Evolutionary conservation across 2,888 invertebrate genomes (phyloP).

Genomic region (Hypolimnas misippus): DNA sequence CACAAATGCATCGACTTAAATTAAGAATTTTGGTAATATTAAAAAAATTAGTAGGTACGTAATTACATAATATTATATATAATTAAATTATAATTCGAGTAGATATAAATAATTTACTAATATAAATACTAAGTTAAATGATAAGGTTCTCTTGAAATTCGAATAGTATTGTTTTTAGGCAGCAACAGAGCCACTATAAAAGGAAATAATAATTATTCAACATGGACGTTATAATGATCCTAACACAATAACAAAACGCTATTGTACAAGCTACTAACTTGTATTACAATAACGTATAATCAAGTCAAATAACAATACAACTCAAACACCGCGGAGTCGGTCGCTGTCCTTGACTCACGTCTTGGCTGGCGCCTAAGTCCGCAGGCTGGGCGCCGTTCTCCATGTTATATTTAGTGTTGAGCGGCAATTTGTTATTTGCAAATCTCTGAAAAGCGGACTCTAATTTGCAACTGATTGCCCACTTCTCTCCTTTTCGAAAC

Average conservation of each 20-base stretch:
- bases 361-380: slow-evolving; percentile 58
- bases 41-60: background rate
- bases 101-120: background rate
- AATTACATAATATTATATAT: background rate
- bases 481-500: slow-evolving; percentile 36
- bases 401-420: slow-evolving; percentile 56
- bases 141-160: background rate
- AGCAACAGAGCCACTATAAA: slow-evolving; percentile 1
- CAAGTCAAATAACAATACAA: slow-evolving; percentile 35
- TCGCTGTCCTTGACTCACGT: slow-evolving; percentile 65
- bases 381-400: slow-evolving; percentile 42
- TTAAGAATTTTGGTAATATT: too few relatives aligned
- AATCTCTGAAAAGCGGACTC: slow-evolving; percentile 56
- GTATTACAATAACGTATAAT: slow-evolving; percentile 38
- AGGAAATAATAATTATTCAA: slow-evolving; percentile 22
- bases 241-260: slow-evolving; percentile 29
- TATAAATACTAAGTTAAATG: background rate
- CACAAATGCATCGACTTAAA: too few relatives aligned
- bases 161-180: background rate
- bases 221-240: slow-evolving; percentile 34
- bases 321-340: slow-evolving; percentile 39
- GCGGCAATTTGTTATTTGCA: slow-evolving; percentile 59
- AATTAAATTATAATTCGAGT: background rate
- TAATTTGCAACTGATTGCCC: slow-evolving; percentile 51
- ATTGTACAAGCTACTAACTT: slow-evolving; percentile 31